Evolutionary conservation across 1,140 invertebrate species (phyloP), one percentile per base, ranked within the genome.

Genomic region (Lycorma delicatula): DNA sequence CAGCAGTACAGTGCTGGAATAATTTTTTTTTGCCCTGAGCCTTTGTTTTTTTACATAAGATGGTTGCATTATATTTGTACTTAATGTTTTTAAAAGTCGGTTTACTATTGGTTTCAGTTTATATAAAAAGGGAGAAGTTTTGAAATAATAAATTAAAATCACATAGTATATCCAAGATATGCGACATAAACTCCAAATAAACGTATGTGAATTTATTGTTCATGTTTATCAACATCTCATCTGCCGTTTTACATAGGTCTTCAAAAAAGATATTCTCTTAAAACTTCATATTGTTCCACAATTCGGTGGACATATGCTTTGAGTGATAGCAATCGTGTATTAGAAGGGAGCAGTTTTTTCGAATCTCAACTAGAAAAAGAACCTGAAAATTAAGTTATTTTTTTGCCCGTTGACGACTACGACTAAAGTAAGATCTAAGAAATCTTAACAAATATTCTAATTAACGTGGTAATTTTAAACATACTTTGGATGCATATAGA

Each of bases 281-380:
- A 54, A 44, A 66, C 58, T 31, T 58, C 53, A 29, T 59, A 72
- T 44, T 72, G 69, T 50, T 71, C 65, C 18, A 71, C 56, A n/a
- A 70, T 52, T 50, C 69, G 54, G 52, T 69, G 59, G 2, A 72
- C 68, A 66, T 68, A 71, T 25, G 56, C 51, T 58, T 73, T 61
- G 25, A 71, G 28, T 4, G 72, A 71, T 12, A 73, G 58, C 70
- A 67, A 74, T 26, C 68, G 60, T 28, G 69, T 74, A 36, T 34
- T 63, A 36, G 63, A 57, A 22, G 65, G 65, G 25, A 54, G 53
- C 1, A 34, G 41, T 72, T 71, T 64, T 71, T 71, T 56, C 72
- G 69, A 44, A 62, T 64, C 36, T 64, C 64, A 3, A 64, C 49
- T 27, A 64, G 26, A 60, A 71, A 70, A 64, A 68, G 67, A 29